A percentile compares a stretch with the other conserved stretches of the same genome.
phyloP scores from a whole-genome alignment of 2,888 invertebrate species.

The Thecocarcelia acutangulata region DNA sequence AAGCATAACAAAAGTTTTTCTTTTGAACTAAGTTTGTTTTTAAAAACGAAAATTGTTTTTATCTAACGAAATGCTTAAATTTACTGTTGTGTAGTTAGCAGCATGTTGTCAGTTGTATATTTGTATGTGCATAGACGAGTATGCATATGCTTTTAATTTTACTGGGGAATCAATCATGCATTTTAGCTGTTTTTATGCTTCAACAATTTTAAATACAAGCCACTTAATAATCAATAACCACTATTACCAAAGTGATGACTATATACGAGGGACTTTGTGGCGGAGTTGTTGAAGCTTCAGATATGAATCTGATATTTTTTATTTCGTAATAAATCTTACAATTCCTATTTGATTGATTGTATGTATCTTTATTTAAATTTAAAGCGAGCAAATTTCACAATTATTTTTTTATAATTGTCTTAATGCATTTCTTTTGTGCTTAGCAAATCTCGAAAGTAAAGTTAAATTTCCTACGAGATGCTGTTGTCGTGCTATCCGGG shows the following conservation, averaged over 20 bases:
- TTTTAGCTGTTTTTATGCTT: slow-evolving; percentile 52
- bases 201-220: slow-evolving; percentile 18
- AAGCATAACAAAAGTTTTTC: slow-evolving; percentile 11
- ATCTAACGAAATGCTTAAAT: slow-evolving; percentile 6
- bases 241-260: slow-evolving; percentile 10
- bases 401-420: too few species aligned
- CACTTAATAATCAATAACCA: slow-evolving; percentile 40
- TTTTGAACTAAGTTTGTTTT: slow-evolving; percentile 22
- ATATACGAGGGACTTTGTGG: background rate
- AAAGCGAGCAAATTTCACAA: too few species aligned
- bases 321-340: background rate
- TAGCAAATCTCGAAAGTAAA: too few species aligned
- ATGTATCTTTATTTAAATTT: too few species aligned
- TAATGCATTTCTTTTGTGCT: too few species aligned
- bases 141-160: background rate
- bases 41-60: slow-evolving; percentile 1
- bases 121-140: too few species aligned
- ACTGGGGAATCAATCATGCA: slow-evolving; percentile 48
- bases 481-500: too few species aligned
- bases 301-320: too few species aligned
- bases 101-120: too few species aligned
- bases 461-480: too few species aligned
- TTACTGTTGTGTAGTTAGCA: background rate
- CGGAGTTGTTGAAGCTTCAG: background rate
- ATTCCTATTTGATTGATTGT: too few species aligned